Evolutionary conservation across 2,797 vertebrate species (phyloP).

Genomic region (Sebastes oblongus): DNA sequence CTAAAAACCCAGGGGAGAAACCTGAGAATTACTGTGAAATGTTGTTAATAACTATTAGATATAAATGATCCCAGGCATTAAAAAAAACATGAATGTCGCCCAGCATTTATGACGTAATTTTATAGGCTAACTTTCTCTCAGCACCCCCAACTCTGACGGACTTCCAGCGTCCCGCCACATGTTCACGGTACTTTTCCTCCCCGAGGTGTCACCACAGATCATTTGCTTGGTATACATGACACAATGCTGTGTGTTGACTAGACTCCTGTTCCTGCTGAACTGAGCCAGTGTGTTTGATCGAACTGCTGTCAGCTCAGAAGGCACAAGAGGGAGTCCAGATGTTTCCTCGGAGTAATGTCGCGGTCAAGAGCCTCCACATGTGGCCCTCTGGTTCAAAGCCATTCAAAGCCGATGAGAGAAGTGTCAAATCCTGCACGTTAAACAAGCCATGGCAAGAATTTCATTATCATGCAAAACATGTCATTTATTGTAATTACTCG

Average conservation of each 20-base stretch:
- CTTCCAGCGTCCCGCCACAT: no score
- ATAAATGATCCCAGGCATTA: no score
- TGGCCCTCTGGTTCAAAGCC: background rate
- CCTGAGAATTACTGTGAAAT: no score
- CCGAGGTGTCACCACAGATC: background rate
- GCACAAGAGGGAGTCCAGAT: slow-evolving; percentile 59
- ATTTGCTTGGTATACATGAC: slow-evolving; percentile 81
- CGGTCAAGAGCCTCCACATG: background rate
- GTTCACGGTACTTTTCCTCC: background rate
- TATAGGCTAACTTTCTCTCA: no score
- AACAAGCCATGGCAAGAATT: background rate
- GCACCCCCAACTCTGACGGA: no score
- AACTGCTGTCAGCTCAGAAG: slow-evolving; percentile 69
- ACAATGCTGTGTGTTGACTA: slow-evolving; percentile 91
- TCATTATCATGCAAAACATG: background rate
- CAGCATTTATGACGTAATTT: no score
- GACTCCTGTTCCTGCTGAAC: slow-evolving; percentile 99
- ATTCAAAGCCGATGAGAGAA: background rate
- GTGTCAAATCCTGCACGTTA: background rate
- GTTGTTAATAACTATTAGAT: no score
- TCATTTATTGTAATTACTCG: background rate
- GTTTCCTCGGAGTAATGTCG: slow-evolving; percentile 1
- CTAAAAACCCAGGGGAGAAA: no score
- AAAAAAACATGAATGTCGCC: no score
- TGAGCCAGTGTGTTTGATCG: slow-evolving; percentile 90